These are phyloP conservation scores for Dromococcyx pavoninus DNA, from an alignment of 2,797 vertebrate genomes.

Conservation along the genomic window DNA sequence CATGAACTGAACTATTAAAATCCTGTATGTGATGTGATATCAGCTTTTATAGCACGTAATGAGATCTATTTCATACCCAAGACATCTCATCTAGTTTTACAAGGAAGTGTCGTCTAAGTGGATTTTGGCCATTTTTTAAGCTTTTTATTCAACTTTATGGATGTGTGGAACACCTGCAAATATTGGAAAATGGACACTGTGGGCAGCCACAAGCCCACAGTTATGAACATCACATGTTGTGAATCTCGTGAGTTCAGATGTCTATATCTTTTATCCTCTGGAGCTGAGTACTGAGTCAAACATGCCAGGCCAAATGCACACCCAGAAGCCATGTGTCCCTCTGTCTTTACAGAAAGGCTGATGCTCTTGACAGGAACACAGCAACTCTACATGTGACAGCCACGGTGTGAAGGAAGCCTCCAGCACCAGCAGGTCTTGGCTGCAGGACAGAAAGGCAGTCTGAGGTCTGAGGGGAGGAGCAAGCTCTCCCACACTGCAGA, in stretches of 20 bases:
- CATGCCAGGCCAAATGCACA: not conserved
- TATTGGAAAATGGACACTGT: not conserved
- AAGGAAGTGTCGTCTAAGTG: not conserved
- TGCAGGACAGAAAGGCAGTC: not conserved
- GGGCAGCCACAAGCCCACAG: not conserved
- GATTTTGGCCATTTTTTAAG: not conserved
- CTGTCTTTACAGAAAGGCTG: not conserved
- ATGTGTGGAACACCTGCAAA: not conserved
- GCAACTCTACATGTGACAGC: not conserved
- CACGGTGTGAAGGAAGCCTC: not conserved
- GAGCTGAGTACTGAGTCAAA: fast-evolving
- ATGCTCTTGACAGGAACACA: not conserved
- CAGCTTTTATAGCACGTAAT: not conserved
- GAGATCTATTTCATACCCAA: not conserved
- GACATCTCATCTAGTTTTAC: not conserved
- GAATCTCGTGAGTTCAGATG: not conserved
- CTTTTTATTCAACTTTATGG: not conserved
- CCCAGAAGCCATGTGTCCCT: not conserved
- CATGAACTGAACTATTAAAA: not conserved
- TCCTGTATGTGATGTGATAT: fast-evolving
- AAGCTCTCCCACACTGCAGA: not conserved
- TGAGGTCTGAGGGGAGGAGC: not conserved
- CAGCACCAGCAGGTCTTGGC: not conserved
- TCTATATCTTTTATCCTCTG: not conserved
- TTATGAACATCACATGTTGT: not conserved